A percentile compares a stretch with the other conserved stretches of the same genome.
These are phyloP conservation scores for Manacus vitellinus DNA, from an alignment of 2,113 vertebrate species.

Conservation along the genomic window DNA sequence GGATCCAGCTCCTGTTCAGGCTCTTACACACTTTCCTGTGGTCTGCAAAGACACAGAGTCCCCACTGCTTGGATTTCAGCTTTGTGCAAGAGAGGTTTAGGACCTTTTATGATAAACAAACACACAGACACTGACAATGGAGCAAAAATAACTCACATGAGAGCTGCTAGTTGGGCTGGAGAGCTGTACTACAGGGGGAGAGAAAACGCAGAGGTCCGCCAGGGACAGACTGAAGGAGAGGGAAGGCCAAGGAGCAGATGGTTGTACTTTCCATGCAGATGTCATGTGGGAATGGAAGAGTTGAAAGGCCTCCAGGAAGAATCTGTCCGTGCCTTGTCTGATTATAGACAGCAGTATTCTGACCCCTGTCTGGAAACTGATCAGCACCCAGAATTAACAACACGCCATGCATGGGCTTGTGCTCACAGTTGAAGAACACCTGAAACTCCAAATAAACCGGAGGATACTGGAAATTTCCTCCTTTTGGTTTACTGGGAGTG, in stretches of 20 bases:
- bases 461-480: not conserved
- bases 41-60: fast-evolving
- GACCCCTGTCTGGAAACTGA: not conserved
- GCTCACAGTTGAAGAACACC: not conserved
- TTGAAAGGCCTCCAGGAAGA: slow-evolving; percentile 19
- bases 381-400: not conserved
- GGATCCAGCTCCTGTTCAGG: not conserved
- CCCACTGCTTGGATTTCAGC: not conserved
- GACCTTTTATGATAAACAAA: not conserved
- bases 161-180: not conserved
- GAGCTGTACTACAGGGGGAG: not conserved
- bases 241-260: not conserved
- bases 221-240: not conserved
- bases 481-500: not conserved
- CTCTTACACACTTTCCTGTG: not conserved
- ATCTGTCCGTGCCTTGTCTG: not conserved
- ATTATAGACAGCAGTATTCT: not conserved
- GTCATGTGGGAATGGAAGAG: slow-evolving; percentile 2
- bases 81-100: not conserved
- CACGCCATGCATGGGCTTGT: not conserved
- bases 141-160: not conserved
- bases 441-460: not conserved
- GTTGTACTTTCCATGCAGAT: slow-evolving; percentile 18
- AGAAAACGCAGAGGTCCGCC: not conserved
- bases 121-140: not conserved